Evolutionary conservation across 2,113 vertebrate genomes (phyloP).

Genomic region (Regulus satrapa): DNA sequence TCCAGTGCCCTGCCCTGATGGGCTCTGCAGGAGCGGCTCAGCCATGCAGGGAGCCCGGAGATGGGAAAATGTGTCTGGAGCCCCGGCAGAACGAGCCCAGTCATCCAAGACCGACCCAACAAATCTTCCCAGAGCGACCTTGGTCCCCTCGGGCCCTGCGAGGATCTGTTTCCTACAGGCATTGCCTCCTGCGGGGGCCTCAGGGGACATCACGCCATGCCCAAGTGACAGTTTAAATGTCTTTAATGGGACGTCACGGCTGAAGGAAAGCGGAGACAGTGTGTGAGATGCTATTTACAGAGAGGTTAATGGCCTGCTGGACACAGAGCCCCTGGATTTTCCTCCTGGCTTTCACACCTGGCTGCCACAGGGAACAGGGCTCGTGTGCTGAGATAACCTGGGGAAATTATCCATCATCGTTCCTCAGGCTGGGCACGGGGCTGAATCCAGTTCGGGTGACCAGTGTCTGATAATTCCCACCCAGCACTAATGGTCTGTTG

Average conservation of each 20-base stretch:
- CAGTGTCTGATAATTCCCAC: rapidly evolving
- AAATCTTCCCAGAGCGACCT: not conserved
- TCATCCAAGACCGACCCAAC: not conserved
- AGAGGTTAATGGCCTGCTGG: not conserved
- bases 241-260: not conserved
- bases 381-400: rapidly evolving
- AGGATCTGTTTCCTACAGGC: not conserved
- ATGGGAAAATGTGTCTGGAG: not conserved
- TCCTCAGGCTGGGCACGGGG: not conserved
- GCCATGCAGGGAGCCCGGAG: not conserved
- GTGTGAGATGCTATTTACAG: not conserved
- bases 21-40: not conserved
- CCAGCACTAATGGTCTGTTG: not conserved
- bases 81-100: not conserved
- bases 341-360: not conserved
- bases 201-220: rapidly evolving
- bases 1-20: not conserved
- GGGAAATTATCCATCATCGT: not conserved
- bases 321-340: not conserved
- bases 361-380: rapidly evolving
- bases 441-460: rapidly evolving
- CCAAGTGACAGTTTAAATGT: not conserved
- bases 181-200: not conserved
- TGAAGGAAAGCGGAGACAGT: not conserved
- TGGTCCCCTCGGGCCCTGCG: not conserved